Evolutionary conservation across 2,888 invertebrate species (phyloP).

Genomic region (Parthenolecanium corni): DNA sequence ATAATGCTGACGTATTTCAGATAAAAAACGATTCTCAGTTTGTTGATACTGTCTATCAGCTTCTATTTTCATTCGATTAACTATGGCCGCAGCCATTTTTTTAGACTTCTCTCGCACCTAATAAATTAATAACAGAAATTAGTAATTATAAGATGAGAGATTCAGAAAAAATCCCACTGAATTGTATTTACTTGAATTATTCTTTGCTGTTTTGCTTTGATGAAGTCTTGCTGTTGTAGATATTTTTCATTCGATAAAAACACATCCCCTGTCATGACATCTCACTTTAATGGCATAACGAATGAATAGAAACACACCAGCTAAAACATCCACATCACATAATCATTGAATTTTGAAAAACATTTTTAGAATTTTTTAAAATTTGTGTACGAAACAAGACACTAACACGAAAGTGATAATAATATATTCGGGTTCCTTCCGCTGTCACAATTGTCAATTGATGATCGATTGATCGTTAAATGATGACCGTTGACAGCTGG

Average conservation of each 20-base stretch:
- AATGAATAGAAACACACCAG: too few species aligned
- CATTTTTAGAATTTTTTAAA: too few species aligned
- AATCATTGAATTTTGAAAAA: too few species aligned
- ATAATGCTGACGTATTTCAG: slow-evolving; percentile 11
- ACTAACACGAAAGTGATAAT: too few species aligned
- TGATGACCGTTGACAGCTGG: too few species aligned
- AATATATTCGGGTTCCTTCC: too few species aligned
- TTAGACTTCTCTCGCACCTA: slow-evolving; percentile 14
- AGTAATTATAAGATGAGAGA: background rate
- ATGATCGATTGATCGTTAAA: too few species aligned
- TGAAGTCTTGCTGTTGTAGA: background rate
- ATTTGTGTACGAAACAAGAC: too few species aligned
- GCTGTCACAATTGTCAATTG: too few species aligned
- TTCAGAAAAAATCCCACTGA: background rate
- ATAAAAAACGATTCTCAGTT: slow-evolving; percentile 3
- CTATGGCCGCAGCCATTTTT: slow-evolving; percentile 1
- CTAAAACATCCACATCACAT: too few species aligned
- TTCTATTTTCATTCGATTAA: slow-evolving; percentile 7
- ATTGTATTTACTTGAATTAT: slow-evolving; percentile 1
- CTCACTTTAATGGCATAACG: too few species aligned
- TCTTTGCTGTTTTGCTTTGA: slow-evolving; percentile 6
- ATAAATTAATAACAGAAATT: background rate
- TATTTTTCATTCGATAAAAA: slow-evolving; percentile 3
- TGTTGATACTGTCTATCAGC: slow-evolving; percentile 7
- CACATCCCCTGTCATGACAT: background rate